Evolutionary conservation across 1,140 invertebrate species (phyloP).

Genomic region (Calephelis virginiensis): DNA sequence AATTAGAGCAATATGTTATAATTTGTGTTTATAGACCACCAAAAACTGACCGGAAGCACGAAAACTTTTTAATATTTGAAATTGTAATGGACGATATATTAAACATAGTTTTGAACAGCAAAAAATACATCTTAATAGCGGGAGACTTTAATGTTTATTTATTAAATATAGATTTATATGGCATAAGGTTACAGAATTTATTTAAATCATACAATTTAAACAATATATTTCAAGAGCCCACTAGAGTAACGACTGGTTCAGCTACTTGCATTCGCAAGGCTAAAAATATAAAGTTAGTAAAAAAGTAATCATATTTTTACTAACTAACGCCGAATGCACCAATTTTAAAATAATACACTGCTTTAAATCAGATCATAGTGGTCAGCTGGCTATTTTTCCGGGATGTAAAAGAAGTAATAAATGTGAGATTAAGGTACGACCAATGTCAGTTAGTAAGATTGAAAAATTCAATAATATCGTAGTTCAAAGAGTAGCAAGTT

Average conservation of each 20-base stretch:
- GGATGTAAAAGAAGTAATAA: background rate
- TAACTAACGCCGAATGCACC: background rate
- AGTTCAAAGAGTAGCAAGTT: background rate
- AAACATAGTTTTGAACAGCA: background rate
- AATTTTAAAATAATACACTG: background rate
- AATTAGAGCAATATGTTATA: constrained; percentile 8
- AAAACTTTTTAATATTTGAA: constrained; percentile 13
- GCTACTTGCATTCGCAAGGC: constrained; percentile 22
- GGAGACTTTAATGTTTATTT: constrained; percentile 14
- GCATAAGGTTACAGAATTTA: background rate
- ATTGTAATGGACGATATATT: constrained; percentile 6
- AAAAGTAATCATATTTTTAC: constrained; percentile 7
- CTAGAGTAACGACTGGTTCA: background rate
- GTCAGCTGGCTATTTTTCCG: background rate
- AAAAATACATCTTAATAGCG: background rate
- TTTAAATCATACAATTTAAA: constrained; percentile 16
- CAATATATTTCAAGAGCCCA: constrained; percentile 11
- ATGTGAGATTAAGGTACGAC: background rate
- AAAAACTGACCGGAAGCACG: background rate
- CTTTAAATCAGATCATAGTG: too few relatives aligned
- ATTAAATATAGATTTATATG: background rate
- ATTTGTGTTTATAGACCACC: constrained; percentile 4
- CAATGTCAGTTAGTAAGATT: background rate
- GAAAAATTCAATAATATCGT: background rate
- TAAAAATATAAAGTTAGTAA: too few relatives aligned